These are phyloP conservation scores for Philypnodon macrostomus DNA, from an alignment of 2,797 vertebrate genomes.

Conservation along the genomic window DNA sequence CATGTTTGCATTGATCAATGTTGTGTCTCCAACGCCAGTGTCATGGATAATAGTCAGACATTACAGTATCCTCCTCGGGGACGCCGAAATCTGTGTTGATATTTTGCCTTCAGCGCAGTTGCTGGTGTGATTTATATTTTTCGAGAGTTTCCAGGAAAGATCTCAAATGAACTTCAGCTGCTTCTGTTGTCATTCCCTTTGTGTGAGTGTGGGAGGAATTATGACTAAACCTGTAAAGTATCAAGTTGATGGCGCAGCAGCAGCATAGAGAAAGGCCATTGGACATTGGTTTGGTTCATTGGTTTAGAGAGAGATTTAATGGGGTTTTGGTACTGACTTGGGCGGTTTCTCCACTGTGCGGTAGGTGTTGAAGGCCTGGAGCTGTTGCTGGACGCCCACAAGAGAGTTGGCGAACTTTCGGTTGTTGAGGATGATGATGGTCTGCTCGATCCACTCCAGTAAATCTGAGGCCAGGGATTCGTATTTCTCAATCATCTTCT, in stretches of 20 bases:
- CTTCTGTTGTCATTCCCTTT: not conserved
- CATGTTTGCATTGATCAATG: too few relatives aligned
- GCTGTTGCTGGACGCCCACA: constrained; percentile 93
- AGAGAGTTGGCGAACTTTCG: constrained; percentile 96
- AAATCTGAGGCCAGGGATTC: constrained; percentile 95
- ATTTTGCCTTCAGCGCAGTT: not conserved
- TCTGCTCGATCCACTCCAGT: constrained; percentile 97
- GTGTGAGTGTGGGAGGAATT: not conserved
- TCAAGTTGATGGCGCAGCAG: not conserved
- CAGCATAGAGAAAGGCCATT: not conserved
- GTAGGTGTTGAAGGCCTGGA: constrained; percentile 97
- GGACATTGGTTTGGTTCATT: not conserved
- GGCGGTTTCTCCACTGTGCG: constrained; percentile 95
- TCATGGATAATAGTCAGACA: not conserved
- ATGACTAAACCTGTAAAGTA: constrained; percentile 4
- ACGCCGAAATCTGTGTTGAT: not conserved
- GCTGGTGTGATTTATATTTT: not conserved
- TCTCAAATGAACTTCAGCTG: not conserved
- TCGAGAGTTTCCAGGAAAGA: constrained; percentile 1
- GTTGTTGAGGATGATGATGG: constrained; percentile 97
- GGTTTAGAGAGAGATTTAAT: not conserved
- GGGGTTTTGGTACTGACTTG: constrained; percentile 78
- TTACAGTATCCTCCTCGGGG: not conserved
- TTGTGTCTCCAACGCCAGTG: too few relatives aligned
- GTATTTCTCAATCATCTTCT: constrained; percentile 98